Evolutionary conservation across 2,797 vertebrate species (phyloP), one percentile per base, ranked within the genome.

Genomic region (Sandelia bainsii): DNA sequence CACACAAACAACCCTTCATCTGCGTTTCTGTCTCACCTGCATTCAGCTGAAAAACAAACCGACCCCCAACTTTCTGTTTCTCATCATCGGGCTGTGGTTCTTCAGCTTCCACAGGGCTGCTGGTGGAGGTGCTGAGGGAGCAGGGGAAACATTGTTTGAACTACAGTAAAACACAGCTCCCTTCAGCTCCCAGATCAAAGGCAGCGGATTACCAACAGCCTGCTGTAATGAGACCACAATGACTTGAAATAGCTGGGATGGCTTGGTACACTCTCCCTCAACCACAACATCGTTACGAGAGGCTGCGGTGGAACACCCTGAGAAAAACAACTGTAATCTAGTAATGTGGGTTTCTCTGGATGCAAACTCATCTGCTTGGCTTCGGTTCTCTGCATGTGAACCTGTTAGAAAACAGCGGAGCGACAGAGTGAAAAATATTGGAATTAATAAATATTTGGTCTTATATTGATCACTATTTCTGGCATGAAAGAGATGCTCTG

Each of bases 291-390:
- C 6, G 58, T 74, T 69, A 77, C 22, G 34, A 80, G 58, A 69
- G 63, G 42, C 82, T 57, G 64, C 64, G 67, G 80, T 64, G 79
- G 75, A 90, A 87, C 82, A 83, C 84, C 87, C 89, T 61, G 78
- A 87, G 66, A 89, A 84, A 87, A 79, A 87, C 88, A 90, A 89
- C 81, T 89, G 89, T 90, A 88, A 87, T 93, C 89, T 87, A 92
- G 87, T 80, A 93, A 92, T 89, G 83, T 90, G 73, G 79, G 68
- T 88, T 91, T 89, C 74, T 92, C 67, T 66, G 74, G 81, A 39
- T 80, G 80, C 79, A 80, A 87, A 87, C 80, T 62, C 75, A 40
- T 82, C 73, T 65, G 23, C 61, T 72, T 49, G 20, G 63, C 78
- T 67, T 32, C 19, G 9, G 19, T 44, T 45, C 72, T 59, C 12